These are phyloP conservation scores for Diploscapter pachys DNA, from an alignment of 1,140 invertebrate species.

Conservation along the genomic window DNA sequence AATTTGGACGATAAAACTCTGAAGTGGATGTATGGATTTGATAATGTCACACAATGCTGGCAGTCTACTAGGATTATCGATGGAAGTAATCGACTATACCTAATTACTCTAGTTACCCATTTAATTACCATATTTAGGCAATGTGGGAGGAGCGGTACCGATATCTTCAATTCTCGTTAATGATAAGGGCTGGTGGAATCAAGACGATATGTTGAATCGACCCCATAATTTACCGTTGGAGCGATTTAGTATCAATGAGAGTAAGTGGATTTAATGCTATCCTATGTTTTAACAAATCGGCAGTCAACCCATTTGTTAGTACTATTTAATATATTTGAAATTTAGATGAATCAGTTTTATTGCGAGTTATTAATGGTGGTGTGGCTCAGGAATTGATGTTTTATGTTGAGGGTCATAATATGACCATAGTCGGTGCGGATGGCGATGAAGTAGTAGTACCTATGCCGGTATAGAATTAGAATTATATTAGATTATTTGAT, in stretches of 20 bases:
- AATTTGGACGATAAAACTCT: conserved; percentile 51
- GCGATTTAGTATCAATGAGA: conserved; percentile 37
- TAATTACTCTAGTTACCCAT: too few species aligned
- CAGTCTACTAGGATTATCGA: conserved; percentile 52
- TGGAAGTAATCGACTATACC: conserved; percentile 12
- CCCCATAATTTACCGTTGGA: conserved; percentile 43
- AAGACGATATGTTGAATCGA: conserved; percentile 45
- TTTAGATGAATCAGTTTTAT: conserved; percentile 41
- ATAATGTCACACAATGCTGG: conserved; percentile 46
- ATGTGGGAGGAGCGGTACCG: conserved; percentile 53
- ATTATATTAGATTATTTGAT: too few species aligned
- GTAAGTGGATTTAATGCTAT: conserved; percentile 11
- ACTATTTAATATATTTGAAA: too few species aligned
- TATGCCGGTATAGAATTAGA: conserved; percentile 2
- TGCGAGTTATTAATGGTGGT: conserved; percentile 55
- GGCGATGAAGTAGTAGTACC: conserved; percentile 50
- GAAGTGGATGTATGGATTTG: conserved; percentile 57
- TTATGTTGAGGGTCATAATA: conserved; percentile 48
- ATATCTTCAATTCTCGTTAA: conserved; percentile 49
- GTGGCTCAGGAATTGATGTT: conserved; percentile 54
- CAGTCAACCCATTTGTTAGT: not conserved
- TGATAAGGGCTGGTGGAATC: conserved; percentile 52
- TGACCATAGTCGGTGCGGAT: conserved; percentile 51
- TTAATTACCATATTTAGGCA: conserved; percentile 12
- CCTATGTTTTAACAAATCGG: not conserved